These are phyloP conservation scores for Urophycis tenuis DNA, from an alignment of 2,797 vertebrate genomes.

Conservation along the genomic window DNA sequence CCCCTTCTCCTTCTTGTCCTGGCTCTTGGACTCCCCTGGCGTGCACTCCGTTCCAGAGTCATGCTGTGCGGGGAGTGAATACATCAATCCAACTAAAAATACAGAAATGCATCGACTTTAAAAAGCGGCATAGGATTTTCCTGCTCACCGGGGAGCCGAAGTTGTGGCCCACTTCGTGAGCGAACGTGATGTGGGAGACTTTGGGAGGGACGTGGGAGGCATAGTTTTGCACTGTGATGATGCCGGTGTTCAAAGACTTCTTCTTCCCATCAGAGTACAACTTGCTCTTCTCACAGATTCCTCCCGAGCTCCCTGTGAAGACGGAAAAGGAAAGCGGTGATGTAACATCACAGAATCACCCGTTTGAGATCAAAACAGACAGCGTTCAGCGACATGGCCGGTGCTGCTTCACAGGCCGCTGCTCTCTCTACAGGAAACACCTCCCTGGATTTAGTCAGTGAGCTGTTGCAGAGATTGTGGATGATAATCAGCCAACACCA, in stretches of 20 bases:
- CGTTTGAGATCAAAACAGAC: background rate
- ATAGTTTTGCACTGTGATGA: constrained; percentile 99
- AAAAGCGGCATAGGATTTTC: constrained; percentile 4
- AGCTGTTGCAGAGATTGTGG: background rate
- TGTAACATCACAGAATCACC: background rate
- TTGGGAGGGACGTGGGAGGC: constrained; percentile 97
- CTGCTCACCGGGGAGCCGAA: constrained; percentile 96
- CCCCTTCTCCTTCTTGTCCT: constrained; percentile 95
- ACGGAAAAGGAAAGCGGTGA: background rate
- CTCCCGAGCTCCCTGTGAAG: constrained; percentile 90
- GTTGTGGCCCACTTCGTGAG: constrained; percentile 98
- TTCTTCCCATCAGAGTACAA: constrained; percentile 97
- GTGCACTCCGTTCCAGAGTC: constrained; percentile 97
- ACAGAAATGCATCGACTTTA: background rate
- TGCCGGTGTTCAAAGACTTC: constrained; percentile 98
- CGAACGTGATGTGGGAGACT: constrained; percentile 98
- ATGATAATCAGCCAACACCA: background rate
- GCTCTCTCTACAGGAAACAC: background rate
- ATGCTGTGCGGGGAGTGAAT: constrained; percentile 69
- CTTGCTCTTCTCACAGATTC: constrained; percentile 98
- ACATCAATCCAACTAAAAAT: background rate
- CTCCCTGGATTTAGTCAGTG: background rate
- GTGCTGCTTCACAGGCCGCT: background rate
- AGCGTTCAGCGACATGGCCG: background rate
- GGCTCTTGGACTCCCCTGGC: constrained; percentile 92